phyloP scores from a whole-genome alignment of 2,113 vertebrate genomes.

The Ciconia stormi region DNA sequence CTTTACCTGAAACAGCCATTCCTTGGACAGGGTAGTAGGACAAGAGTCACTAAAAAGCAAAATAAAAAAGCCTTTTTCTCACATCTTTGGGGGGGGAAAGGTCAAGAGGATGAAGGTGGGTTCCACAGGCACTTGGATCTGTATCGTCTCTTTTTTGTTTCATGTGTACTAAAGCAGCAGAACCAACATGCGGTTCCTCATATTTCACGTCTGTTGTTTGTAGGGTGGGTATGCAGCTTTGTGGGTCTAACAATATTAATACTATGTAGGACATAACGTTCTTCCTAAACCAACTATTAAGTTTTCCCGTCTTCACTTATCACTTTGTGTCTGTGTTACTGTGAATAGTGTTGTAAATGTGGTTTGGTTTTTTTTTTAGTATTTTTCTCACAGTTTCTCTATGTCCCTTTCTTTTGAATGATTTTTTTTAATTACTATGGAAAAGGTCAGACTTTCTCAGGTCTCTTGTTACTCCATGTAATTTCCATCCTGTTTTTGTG shows the following conservation, averaged over 20 bases:
- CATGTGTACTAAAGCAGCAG: neutral
- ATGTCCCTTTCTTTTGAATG: neutral
- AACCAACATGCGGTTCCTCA: neutral
- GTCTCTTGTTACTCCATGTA: constrained; percentile 6
- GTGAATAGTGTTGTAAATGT: neutral
- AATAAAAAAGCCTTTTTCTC: neutral
- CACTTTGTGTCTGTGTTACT: neutral
- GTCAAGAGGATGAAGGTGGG: neutral
- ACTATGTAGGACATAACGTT: neutral
- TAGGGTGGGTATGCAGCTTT: neutral
- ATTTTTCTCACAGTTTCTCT: neutral
- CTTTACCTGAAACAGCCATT: neutral
- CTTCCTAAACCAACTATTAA: neutral
- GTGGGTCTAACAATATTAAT: neutral
- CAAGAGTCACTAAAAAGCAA: neutral
- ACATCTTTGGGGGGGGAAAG: neutral
- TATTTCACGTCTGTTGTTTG: neutral
- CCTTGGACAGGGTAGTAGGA: neutral
- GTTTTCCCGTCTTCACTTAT: neutral
- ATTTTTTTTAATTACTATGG: neutral
- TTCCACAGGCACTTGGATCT: neutral
- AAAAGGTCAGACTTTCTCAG: neutral
- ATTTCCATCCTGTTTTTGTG: constrained; percentile 51
- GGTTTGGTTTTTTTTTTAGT: neutral
- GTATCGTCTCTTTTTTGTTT: neutral